Evolutionary conservation across 30 jellyfish, hydroid and myxozoan species (phyloP).

Genomic region (Hydractinia symbiolongicarpus): DNA sequence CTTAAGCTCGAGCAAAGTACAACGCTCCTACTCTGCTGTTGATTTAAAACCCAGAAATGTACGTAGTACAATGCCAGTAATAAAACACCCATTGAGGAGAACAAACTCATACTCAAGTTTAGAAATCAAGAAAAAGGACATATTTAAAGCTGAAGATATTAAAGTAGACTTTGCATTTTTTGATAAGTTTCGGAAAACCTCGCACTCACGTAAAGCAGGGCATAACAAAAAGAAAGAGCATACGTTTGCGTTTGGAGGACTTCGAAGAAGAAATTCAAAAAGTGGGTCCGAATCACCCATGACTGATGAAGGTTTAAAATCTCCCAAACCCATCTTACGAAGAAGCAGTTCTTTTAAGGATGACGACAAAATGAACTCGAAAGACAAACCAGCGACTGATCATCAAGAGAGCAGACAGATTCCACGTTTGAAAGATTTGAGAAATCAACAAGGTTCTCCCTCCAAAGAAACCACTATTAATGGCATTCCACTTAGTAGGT

Average conservation of each 20-base stretch:
- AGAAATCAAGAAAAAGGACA: slow-evolving; percentile 38
- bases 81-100: slow-evolving; percentile 60
- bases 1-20: slow-evolving; percentile 35
- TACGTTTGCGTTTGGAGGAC: not conserved
- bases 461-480: slow-evolving; percentile 90
- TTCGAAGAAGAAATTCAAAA: slow-evolving; percentile 30
- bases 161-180: slow-evolving; percentile 67
- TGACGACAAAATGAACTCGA: slow-evolving; percentile 31
- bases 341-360: slow-evolving; percentile 51
- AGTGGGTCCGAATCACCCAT: slow-evolving; percentile 16
- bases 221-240: slow-evolving; percentile 34
- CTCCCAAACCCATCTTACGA: slow-evolving; percentile 77
- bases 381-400: not conserved
- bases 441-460: slow-evolving; percentile 59
- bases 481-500: slow-evolving; percentile 93
- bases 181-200: slow-evolving; percentile 38
- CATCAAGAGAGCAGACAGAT: not conserved
- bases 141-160: slow-evolving; percentile 30
- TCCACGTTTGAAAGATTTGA: slow-evolving; percentile 21
- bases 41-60: slow-evolving; percentile 54
- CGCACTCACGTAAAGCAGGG: slow-evolving; percentile 20
- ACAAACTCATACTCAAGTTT: slow-evolving; percentile 59
- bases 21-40: slow-evolving; percentile 77
- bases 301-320: slow-evolving; percentile 37
- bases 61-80: slow-evolving; percentile 34